Conservation (phyloP, 1,140 invertebrate species). For the Drosophila nasuta region DNA sequence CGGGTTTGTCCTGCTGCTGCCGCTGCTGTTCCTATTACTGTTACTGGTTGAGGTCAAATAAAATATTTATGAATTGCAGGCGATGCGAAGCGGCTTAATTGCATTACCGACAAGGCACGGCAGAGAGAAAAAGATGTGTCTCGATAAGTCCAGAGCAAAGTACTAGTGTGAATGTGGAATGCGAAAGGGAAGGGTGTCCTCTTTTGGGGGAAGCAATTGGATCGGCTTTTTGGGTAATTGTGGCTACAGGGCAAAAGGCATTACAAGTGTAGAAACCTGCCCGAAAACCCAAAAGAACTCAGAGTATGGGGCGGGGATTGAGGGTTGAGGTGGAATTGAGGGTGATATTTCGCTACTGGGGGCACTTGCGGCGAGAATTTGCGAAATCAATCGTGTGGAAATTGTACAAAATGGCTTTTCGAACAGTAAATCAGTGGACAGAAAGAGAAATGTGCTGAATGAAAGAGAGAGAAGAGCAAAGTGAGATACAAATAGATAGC, state of each 20-base stretch:
- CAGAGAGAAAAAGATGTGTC: conserved; percentile 42
- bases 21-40: conserved; percentile 10
- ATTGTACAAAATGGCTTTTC: conserved; percentile 81
- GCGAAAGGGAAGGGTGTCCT: conserved; percentile 2
- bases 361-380: conserved; percentile 75
- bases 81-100: conserved; percentile 71
- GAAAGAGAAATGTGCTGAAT: background rate
- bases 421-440: conserved; percentile 66
- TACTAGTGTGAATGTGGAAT: conserved; percentile 18
- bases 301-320: background rate
- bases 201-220: conserved; percentile 47
- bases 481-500: conserved; percentile 31
- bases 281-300: background rate
- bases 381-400: conserved; percentile 83
- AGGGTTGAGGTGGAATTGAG: background rate
- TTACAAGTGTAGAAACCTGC: conserved; percentile 71
- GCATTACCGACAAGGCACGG: conserved; percentile 50
- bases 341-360: conserved; percentile 45
- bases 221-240: conserved; percentile 81
- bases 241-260: conserved; percentile 73
- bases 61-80: conserved; percentile 81
- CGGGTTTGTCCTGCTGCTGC: conserved; percentile 1
- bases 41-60: conserved; percentile 66
- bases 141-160: conserved; percentile 61
- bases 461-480: conserved; percentile 10